Conservation (phyloP, 2,888 invertebrate genomes). For the Agapetus fuscipes region DNA sequence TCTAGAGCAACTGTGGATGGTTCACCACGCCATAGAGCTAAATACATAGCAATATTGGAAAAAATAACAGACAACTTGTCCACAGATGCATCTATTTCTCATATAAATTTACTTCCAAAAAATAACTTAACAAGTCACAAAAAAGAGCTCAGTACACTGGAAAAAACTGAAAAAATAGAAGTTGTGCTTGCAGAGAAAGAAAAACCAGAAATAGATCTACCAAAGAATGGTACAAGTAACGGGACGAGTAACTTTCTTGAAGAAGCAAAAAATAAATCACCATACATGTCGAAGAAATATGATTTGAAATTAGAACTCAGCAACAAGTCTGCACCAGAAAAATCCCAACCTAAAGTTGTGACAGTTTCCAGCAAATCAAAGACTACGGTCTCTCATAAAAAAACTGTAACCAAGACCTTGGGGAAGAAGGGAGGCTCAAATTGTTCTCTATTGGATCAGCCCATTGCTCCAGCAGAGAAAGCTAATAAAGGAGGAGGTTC, state of each 20-base stretch:
- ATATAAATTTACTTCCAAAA: not conserved
- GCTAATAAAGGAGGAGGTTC: conserved; percentile 18
- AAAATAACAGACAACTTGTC: conserved; percentile 12
- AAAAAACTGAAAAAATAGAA: conserved; percentile 2
- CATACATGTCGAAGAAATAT: conserved; percentile 12
- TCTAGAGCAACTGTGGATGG: conserved; percentile 18
- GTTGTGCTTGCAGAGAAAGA: conserved; percentile 1
- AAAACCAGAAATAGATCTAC: not conserved
- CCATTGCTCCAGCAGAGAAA: conserved; percentile 13
- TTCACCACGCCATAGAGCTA: conserved; percentile 18
- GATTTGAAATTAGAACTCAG: conserved; percentile 20
- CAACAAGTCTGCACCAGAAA: conserved; percentile 15
- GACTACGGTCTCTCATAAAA: conserved; percentile 14
- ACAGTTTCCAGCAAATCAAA: conserved; percentile 12
- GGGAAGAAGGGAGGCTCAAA: conserved; percentile 19
- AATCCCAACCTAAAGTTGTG: conserved; percentile 15
- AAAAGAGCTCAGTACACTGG: conserved; percentile 1
- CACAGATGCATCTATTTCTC: too few relatives aligned
- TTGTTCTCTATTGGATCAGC: conserved; percentile 19
- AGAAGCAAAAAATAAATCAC: conserved; percentile 5
- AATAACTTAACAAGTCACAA: conserved; percentile 5
- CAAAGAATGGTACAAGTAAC: conserved; percentile 3
- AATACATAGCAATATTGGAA: conserved; percentile 16
- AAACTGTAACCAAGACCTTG: conserved; percentile 15
- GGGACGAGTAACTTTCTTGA: conserved; percentile 3